Evolutionary conservation across 2,113 vertebrate genomes (phyloP).

Genomic region (Rattus rattus): DNA sequence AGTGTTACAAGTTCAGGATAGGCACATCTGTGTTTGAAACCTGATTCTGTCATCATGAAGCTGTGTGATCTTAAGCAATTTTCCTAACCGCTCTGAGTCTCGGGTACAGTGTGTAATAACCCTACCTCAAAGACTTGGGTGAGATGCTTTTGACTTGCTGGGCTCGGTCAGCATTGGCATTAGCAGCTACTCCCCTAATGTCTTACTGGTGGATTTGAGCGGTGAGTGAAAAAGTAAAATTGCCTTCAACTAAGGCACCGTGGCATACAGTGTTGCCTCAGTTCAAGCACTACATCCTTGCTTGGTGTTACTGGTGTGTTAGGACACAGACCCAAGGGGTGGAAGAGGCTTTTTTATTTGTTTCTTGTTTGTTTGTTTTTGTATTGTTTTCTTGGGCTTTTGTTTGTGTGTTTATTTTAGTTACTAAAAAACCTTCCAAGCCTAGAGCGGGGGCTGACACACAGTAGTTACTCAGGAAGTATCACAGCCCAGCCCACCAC

Average conservation of each 20-base stretch:
- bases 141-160: not conserved
- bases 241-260: not conserved
- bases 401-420: not conserved
- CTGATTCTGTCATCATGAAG: not conserved
- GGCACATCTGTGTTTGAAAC: not conserved
- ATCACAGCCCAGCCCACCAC: not conserved
- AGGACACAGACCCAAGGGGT: not conserved
- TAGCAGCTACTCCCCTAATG: not conserved
- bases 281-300: not conserved
- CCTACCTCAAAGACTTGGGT: not conserved
- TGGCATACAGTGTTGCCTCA: not conserved
- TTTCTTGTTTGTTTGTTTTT: not conserved
- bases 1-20: not conserved
- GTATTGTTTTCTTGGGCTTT: not conserved
- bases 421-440: not conserved
- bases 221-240: not conserved
- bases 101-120: not conserved
- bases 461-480: not conserved
- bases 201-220: not conserved
- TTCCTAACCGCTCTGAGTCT: slow-evolving; percentile 5
- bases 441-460: not conserved
- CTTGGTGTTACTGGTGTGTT: not conserved
- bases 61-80: not conserved
- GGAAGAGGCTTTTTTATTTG: not conserved
- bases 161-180: not conserved